These are phyloP conservation scores for Aporophyla nigra DNA, from an alignment of 2,888 invertebrate genomes.

Conservation along the genomic window DNA sequence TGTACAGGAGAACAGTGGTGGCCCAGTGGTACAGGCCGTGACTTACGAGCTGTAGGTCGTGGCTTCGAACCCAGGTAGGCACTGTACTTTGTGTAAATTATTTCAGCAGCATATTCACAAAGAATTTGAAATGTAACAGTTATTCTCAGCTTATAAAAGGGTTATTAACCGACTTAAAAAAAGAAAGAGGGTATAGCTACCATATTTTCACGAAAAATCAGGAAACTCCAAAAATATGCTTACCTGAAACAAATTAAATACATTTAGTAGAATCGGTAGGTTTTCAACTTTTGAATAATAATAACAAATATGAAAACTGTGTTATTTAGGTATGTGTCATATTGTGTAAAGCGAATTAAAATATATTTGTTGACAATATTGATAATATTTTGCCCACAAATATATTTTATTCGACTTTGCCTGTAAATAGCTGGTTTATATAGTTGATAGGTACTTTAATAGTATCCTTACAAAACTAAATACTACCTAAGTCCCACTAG, in stretches of 20 bases:
- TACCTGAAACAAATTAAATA: conserved; percentile 54
- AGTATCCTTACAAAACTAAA: too few relatives aligned
- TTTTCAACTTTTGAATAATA: not conserved
- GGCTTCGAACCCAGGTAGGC: too few relatives aligned
- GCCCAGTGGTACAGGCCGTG: too few relatives aligned
- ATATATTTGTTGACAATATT: too few relatives aligned
- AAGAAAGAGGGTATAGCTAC: not conserved
- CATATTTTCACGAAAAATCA: not conserved
- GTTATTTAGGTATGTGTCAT: not conserved
- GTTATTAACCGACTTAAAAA: too few relatives aligned
- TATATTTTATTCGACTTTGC: not conserved
- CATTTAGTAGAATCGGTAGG: conserved; percentile 13
- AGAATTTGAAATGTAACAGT: too few relatives aligned
- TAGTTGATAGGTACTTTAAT: not conserved
- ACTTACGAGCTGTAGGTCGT: too few relatives aligned
- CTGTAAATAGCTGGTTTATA: not conserved
- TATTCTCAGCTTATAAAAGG: too few relatives aligned
- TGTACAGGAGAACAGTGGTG: too few relatives aligned
- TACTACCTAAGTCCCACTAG: not conserved
- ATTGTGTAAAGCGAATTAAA: too few relatives aligned
- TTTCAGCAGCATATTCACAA: too few relatives aligned
- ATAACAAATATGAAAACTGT: not conserved
- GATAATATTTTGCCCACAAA: not conserved
- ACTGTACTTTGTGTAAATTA: too few relatives aligned
- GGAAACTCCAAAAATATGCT: conserved; percentile 20